phyloP scores from a whole-genome alignment of 2,888 invertebrate species.

The Antitype chi region DNA sequence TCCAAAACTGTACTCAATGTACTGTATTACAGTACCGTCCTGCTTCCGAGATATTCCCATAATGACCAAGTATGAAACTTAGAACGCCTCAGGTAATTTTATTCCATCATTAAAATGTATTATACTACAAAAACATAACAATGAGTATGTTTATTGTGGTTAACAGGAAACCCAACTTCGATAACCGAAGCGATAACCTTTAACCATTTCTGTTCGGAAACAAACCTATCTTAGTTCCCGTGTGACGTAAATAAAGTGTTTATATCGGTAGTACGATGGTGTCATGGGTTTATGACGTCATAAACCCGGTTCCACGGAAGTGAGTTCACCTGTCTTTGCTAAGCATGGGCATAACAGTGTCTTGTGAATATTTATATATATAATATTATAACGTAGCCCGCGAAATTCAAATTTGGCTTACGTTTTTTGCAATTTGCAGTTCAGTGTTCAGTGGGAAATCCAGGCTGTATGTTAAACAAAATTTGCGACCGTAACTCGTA shows the following conservation, averaged over 20 bases:
- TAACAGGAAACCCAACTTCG: constrained; percentile 6
- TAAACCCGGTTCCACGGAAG: constrained; percentile 66
- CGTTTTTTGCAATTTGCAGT: too few relatives aligned
- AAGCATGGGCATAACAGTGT: constrained; percentile 35
- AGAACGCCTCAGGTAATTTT: background rate
- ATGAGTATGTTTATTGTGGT: constrained; percentile 18
- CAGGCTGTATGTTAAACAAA: too few relatives aligned
- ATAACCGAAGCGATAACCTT: constrained; percentile 38
- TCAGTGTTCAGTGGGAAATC: too few relatives aligned
- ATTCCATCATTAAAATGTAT: background rate
- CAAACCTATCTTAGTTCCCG: constrained; percentile 53
- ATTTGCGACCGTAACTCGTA: too few relatives aligned
- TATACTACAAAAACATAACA: constrained; percentile 9
- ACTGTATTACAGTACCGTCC: background rate
- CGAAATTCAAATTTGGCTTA: too few relatives aligned
- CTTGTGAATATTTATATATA: too few relatives aligned
- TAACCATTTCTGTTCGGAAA: constrained; percentile 46
- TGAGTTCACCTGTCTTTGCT: constrained; percentile 64
- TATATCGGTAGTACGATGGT: constrained; percentile 46
- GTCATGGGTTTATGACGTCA: constrained; percentile 69
- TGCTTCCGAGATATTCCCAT: background rate
- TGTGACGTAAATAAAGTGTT: constrained; percentile 55
- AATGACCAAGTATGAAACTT: background rate
- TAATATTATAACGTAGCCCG: background rate
- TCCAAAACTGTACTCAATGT: background rate